Evolutionary conservation across 2,113 vertebrate species (phyloP).

Genomic region (Clupea harengus): DNA sequence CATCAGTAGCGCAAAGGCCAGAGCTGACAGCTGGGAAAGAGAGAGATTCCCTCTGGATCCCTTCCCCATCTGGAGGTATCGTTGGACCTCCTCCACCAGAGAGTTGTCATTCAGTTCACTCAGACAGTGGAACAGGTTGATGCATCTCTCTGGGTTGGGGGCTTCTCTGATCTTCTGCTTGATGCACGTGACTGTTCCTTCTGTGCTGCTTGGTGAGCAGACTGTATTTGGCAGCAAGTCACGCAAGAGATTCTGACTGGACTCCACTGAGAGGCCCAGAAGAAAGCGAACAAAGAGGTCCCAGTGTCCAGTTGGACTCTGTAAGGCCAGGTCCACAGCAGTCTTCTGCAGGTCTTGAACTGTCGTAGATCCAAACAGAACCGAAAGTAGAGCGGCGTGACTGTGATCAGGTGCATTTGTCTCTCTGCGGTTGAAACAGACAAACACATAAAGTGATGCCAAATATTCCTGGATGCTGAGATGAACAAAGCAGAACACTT

Average conservation of each 20-base stretch:
- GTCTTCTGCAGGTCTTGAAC: neutral
- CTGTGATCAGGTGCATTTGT: neutral
- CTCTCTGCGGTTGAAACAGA: neutral
- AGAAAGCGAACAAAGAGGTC: neutral
- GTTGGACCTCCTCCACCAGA: neutral
- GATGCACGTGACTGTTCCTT: neutral
- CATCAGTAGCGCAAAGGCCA: neutral
- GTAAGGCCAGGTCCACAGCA: neutral
- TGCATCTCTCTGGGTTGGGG: neutral
- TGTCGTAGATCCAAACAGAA: neutral
- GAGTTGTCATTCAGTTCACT: too few species aligned
- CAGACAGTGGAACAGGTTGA: too few species aligned
- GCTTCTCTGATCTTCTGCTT: neutral
- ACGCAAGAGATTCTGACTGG: neutral
- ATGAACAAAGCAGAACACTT: slow-evolving; percentile 6
- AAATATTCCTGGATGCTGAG: neutral
- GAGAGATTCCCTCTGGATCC: neutral
- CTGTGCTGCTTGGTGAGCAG: neutral
- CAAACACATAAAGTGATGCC: neutral
- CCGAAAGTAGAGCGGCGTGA: neutral
- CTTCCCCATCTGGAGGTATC: neutral
- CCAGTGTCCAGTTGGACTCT: neutral
- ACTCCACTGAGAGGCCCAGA: neutral
- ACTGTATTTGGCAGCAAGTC: neutral
- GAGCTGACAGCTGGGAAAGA: slow-evolving; percentile 9